These are phyloP conservation scores for Dreissena polymorpha DNA, from an alignment of 1,140 invertebrate species.

Conservation along the genomic window DNA sequence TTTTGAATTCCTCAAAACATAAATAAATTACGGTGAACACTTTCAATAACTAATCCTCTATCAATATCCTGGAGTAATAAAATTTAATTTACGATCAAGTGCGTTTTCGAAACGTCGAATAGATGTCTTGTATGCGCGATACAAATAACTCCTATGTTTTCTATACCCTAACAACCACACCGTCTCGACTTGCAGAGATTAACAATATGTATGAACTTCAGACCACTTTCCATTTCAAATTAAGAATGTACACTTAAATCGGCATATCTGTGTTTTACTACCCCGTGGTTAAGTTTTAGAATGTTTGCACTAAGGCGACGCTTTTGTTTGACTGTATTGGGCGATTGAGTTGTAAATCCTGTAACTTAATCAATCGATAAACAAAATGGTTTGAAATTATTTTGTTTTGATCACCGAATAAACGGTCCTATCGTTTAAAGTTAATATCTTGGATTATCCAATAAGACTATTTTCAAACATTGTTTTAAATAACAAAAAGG, in stretches of 20 bases:
- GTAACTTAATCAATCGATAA: slow-evolving; percentile 16
- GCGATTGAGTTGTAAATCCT: neutral
- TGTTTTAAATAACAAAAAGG: too few relatives aligned
- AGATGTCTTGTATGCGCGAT: neutral
- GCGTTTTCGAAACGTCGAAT: neutral
- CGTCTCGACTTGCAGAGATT: slow-evolving; percentile 2
- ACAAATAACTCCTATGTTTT: neutral
- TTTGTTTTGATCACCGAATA: slow-evolving; percentile 28
- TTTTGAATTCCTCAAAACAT: neutral
- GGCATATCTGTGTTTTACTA: slow-evolving; percentile 38
- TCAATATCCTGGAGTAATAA: neutral
- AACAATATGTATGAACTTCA: slow-evolving; percentile 15
- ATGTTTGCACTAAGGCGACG: neutral
- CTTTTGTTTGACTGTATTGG: slow-evolving; percentile 10
- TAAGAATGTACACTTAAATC: slow-evolving; percentile 34
- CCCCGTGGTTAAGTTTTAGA: slow-evolving; percentile 27
- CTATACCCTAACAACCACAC: slow-evolving; percentile 1
- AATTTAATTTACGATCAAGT: neutral
- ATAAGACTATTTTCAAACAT: neutral
- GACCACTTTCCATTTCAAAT: slow-evolving; percentile 50
- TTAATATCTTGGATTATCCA: neutral
- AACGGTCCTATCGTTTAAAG: slow-evolving; percentile 4
- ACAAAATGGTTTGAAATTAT: slow-evolving; percentile 20
- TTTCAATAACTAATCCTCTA: neutral
- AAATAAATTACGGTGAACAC: neutral